Evolutionary conservation across 2,888 invertebrate species (phyloP).

Genomic region (Cantharis rustica): DNA sequence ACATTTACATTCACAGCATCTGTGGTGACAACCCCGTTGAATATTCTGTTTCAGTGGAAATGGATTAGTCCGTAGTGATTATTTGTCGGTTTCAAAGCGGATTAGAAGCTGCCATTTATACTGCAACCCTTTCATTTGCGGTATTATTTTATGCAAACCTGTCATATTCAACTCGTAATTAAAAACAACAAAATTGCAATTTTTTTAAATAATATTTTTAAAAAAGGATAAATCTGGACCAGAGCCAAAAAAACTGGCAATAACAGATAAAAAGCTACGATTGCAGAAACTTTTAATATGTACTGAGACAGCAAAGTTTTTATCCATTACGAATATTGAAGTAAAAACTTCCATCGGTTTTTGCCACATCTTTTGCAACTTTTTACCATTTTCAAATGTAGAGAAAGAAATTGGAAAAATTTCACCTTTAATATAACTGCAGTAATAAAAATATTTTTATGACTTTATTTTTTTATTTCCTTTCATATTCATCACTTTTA

Average conservation of each 20-base stretch:
- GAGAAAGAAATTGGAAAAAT: conserved; percentile 4
- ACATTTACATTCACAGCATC: conserved; percentile 43
- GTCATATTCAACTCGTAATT: not conserved
- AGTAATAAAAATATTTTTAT: conserved; percentile 1
- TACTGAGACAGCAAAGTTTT: conserved; percentile 3
- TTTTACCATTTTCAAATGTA: conserved; percentile 2
- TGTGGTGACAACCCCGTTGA: conserved; percentile 51
- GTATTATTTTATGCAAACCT: conserved; percentile 1
- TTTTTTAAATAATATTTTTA: not conserved
- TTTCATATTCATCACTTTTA: not conserved
- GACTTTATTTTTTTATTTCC: not conserved
- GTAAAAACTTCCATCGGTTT: not conserved
- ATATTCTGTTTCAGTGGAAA: conserved; percentile 49
- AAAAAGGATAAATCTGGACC: not conserved
- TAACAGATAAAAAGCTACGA: conserved; percentile 2
- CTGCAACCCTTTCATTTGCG: not conserved
- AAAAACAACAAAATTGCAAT: not conserved
- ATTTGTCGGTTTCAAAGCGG: conserved; percentile 35
- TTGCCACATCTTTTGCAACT: conserved; percentile 1
- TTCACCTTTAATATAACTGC: conserved; percentile 3
- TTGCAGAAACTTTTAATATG: not conserved
- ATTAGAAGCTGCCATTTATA: conserved; percentile 23
- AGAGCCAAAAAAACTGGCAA: not conserved
- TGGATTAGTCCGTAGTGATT: conserved; percentile 44
- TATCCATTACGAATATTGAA: conserved; percentile 5